These are phyloP conservation scores for Xestia ashworthii DNA, from an alignment of 2,888 invertebrate genomes.

Conservation along the genomic window DNA sequence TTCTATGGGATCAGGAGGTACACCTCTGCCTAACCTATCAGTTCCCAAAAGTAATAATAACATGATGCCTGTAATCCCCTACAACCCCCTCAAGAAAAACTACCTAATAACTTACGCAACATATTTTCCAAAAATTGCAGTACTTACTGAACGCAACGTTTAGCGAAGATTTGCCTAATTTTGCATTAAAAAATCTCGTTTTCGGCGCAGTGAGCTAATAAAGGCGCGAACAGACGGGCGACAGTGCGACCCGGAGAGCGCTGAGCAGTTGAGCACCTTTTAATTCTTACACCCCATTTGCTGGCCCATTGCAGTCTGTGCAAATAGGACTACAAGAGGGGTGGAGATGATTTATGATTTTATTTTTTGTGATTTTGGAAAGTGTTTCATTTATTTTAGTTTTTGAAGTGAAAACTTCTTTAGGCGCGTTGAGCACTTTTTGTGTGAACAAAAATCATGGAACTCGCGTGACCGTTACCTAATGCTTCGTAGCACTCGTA, in stretches of 20 bases:
- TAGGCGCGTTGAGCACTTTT: too few species aligned
- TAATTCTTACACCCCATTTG: slow-evolving; percentile 90
- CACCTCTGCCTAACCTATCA: too few species aligned
- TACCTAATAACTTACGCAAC: slow-evolving; percentile 10
- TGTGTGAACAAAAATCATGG: too few species aligned
- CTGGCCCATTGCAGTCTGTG: slow-evolving; percentile 77
- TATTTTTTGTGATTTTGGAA: not conserved
- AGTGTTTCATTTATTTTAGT: not conserved
- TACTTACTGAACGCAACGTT: slow-evolving; percentile 16
- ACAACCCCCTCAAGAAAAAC: not conserved
- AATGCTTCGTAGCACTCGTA: too few species aligned
- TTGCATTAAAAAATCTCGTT: slow-evolving; percentile 74
- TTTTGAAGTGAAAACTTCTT: too few species aligned
- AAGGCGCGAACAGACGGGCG: slow-evolving; percentile 77
- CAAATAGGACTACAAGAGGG: slow-evolving; percentile 62
- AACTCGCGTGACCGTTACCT: too few species aligned
- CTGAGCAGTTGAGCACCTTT: slow-evolving; percentile 81
- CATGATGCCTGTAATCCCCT: too few species aligned
- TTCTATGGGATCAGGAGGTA: too few species aligned
- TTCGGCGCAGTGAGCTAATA: slow-evolving; percentile 78
- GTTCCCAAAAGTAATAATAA: too few species aligned
- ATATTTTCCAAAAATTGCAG: slow-evolving; percentile 41
- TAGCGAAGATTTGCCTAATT: slow-evolving; percentile 72
- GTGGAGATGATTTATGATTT: slow-evolving; percentile 58
- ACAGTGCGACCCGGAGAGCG: slow-evolving; percentile 55